A percentile compares a stretch with the other conserved stretches of the same genome.
These are phyloP conservation scores for Pristiophorus japonicus DNA, from an alignment of 2,113 vertebrate genomes.

Conservation along the genomic window DNA sequence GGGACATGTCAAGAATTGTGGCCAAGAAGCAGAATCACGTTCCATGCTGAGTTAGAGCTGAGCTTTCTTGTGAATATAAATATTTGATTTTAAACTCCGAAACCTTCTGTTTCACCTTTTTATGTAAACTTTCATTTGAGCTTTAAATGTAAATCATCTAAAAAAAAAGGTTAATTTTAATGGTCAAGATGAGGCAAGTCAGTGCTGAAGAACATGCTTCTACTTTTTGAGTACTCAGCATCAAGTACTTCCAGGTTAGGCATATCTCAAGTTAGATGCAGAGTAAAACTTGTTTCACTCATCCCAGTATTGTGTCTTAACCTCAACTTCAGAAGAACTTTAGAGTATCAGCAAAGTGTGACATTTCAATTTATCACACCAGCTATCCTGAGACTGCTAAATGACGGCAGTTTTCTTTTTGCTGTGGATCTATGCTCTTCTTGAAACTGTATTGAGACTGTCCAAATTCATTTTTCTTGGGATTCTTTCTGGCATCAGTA, in stretches of 20 bases:
- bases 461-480: conserved; percentile 25
- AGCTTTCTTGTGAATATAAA: not conserved
- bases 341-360: no score
- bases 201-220: not conserved
- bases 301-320: not conserved
- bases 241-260: not conserved
- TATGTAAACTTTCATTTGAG: not conserved
- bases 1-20: not conserved
- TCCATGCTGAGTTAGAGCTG: not conserved
- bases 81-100: not conserved
- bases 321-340: conserved; percentile 14
- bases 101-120: not conserved
- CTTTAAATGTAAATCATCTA: not conserved
- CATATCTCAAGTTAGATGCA: not conserved
- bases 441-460: conserved; percentile 16
- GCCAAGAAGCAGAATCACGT: not conserved
- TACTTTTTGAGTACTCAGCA: not conserved
- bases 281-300: not conserved
- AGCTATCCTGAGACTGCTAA: conserved; percentile 21
- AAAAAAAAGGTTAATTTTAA: not conserved
- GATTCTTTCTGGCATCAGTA: not conserved
- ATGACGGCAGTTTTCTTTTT: conserved; percentile 18
- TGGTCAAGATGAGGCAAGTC: not conserved
- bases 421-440: not conserved
- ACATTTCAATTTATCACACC: conserved; percentile 28